Evolutionary conservation across 2,113 vertebrate species (phyloP), one percentile per base, ranked within the genome.

Genomic region (Paramormyrops kingsleyae): DNA sequence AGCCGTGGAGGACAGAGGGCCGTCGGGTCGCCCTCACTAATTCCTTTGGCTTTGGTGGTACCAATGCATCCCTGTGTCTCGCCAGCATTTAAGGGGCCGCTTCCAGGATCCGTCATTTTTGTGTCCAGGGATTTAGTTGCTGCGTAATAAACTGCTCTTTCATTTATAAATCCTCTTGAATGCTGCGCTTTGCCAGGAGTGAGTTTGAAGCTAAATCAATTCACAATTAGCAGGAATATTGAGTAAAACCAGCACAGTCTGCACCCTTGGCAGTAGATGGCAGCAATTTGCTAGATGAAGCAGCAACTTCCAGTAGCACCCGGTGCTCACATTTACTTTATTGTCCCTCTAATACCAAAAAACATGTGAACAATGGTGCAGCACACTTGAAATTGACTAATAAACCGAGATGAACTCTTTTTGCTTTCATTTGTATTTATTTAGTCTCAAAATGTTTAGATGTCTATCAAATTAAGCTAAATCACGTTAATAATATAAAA

Each of bases 21-120:
- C 94, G 95, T 1, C 91, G 96, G 47, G 91, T 99, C 66, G 98
- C 96, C 1, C 96, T 99, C 83, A 97, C 96, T 13, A 99, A 99
- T 94, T 99, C 98, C 0, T 99, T 99, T 92, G 99, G 99, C 42
- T 99, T 99, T 89, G 99, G 99, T 0, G 98, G 99, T 27, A 99
- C 98, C 9, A 99, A 99, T 50, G 98, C 98, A 27, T 96, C 97
- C 0, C 94, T 99, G 90, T 99, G 98, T 95, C 96, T 99, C 87
- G 94, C 94, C 91, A 96, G 94, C 91, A 59, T 99, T 66, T 97
- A 93, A 94, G 10, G 39, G 52, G 10, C 3, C 0, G 6, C 31
- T 62, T 44, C 6, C 80, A 47, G 5, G 1, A 24, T 39, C 35
- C 5, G 12, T 77, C 31, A 6, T 77, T 77, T 35, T 19, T 77